Conservation (phyloP, 2,888 invertebrate species). For the Tipula vernalis region DNA sequence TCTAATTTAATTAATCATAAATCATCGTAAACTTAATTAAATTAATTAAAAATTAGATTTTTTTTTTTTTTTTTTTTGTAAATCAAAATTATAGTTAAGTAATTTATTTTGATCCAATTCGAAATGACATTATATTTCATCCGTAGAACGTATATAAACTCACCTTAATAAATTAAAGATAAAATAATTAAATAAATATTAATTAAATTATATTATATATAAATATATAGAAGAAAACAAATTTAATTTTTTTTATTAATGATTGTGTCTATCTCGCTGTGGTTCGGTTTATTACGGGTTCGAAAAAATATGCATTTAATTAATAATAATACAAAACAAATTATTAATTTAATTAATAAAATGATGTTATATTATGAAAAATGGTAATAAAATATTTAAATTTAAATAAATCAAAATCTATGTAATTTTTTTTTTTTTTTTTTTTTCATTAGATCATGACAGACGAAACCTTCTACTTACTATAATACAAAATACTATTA, state of each 20-base stretch:
- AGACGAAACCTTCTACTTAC: neutral
- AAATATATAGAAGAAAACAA: neutral
- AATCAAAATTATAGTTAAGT: neutral
- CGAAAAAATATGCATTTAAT: neutral
- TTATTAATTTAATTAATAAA: neutral
- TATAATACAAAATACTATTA: neutral
- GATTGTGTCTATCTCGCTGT: neutral
- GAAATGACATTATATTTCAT: neutral
- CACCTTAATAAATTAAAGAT: neutral
- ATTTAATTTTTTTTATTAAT: neutral
- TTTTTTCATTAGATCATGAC: neutral
- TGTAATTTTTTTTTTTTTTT: neutral
- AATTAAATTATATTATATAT: neutral
- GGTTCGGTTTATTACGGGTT: slow-evolving; percentile 4
- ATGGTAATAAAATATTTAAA: neutral
- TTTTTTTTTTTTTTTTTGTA: neutral
- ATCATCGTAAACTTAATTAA: neutral
- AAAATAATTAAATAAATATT: neutral
- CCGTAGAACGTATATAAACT: neutral
- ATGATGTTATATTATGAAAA: neutral
- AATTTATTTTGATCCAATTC: neutral
- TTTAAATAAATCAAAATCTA: neutral
- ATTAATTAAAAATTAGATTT: neutral
- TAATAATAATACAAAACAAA: neutral
- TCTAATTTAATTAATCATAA: neutral